Conservation (phyloP, 2,888 invertebrate species). For the Chesias legatella region DNA sequence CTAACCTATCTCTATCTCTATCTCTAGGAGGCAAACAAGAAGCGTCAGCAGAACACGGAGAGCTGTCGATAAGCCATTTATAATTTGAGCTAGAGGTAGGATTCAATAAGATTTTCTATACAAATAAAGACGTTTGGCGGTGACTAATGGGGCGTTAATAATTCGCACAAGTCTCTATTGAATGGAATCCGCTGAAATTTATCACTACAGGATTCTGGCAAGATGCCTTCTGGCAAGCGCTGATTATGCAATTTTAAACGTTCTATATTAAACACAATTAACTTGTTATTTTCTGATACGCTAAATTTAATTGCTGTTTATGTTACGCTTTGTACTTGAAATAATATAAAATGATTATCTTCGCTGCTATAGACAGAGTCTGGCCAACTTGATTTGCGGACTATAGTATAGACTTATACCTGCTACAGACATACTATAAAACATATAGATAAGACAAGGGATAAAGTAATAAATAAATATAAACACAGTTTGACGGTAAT, state of each 20-base stretch:
- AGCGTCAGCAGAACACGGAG: conserved; percentile 30
- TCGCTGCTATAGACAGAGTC: no score
- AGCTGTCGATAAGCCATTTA: conserved; percentile 44
- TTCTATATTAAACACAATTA: conserved; percentile 46
- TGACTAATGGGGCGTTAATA: conserved; percentile 76
- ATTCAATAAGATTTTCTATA: conserved; percentile 56
- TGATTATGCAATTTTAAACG: conserved; percentile 66
- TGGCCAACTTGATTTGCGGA: no score
- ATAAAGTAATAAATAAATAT: no score
- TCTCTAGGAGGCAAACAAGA: conserved; percentile 26
- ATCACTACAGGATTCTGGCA: conserved; percentile 75
- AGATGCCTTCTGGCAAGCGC: conserved; percentile 71
- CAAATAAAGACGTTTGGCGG: conserved; percentile 69
- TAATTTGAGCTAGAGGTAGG: conserved; percentile 47
- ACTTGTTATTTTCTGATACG: conserved; percentile 28
- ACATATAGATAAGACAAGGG: no score
- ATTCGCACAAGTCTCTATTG: conserved; percentile 72
- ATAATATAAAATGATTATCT: no score
- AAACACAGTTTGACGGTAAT: no score
- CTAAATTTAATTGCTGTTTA: conserved; percentile 13
- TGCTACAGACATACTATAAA: no score
- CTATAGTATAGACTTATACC: no score
- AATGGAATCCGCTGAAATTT: conserved; percentile 70
- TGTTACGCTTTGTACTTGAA: no score
- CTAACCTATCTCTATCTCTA: conserved; percentile 1